Conservation (phyloP, 2,113 vertebrate genomes). For the Cacatua alba region DNA sequence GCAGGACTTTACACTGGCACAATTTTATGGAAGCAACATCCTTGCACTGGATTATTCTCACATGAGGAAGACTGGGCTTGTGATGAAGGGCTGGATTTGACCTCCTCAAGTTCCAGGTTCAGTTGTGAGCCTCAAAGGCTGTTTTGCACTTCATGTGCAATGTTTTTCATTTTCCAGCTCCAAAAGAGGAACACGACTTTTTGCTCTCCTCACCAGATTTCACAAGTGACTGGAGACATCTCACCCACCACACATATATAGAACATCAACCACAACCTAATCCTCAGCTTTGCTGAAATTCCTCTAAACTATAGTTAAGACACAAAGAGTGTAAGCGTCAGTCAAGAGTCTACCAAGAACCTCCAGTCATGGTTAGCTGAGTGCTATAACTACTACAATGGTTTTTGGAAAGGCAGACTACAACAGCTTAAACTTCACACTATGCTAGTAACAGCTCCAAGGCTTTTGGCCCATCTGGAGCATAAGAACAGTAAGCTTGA, state of each 20-base stretch:
- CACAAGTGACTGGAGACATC: not conserved
- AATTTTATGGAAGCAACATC: not conserved
- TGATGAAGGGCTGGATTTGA: not conserved
- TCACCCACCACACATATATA: fast-evolving
- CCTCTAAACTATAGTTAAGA: not conserved
- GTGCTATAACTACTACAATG: not conserved
- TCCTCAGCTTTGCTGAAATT: not conserved
- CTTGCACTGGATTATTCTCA: not conserved
- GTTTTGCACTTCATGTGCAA: not conserved
- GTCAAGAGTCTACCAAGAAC: not conserved
- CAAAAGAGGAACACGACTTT: fast-evolving
- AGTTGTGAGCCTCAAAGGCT: not conserved
- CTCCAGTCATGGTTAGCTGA: not conserved
- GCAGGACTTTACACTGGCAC: not conserved
- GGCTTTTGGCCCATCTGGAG: not conserved
- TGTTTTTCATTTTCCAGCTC: not conserved
- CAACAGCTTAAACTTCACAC: not conserved
- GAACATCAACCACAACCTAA: not conserved
- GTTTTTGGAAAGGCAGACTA: not conserved
- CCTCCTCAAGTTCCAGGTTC: not conserved
- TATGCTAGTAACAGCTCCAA: not conserved
- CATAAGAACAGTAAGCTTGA: not conserved
- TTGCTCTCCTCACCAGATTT: not conserved
- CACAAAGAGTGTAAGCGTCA: not conserved
- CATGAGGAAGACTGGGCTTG: not conserved